These are phyloP conservation scores for Poeciliopsis turneri DNA, from an alignment of 2,797 vertebrate species.

Conservation along the genomic window DNA sequence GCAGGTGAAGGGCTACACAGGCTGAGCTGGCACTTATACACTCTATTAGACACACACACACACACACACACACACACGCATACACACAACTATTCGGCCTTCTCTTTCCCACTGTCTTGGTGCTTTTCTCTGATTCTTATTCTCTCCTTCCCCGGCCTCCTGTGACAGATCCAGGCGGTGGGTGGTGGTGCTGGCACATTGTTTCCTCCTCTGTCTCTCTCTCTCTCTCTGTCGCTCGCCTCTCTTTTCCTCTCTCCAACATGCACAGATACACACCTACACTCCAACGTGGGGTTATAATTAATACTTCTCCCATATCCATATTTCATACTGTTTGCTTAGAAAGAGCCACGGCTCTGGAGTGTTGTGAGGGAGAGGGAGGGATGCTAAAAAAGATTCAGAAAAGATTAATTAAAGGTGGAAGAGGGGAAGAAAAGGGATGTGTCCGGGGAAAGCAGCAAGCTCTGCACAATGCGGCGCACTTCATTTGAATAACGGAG, in stretches of 20 bases:
- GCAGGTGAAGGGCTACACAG: slow-evolving; percentile 69
- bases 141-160: slow-evolving; percentile 56
- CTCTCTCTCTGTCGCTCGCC: slow-evolving; percentile 22
- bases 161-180: slow-evolving; percentile 82
- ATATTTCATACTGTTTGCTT: slow-evolving; percentile 85
- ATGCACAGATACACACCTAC: slow-evolving; percentile 60
- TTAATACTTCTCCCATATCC: slow-evolving; percentile 83
- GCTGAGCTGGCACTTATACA: slow-evolving; percentile 61
- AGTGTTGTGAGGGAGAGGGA: slow-evolving; percentile 53
- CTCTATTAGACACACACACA: slow-evolving; percentile 59
- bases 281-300: slow-evolving; percentile 81
- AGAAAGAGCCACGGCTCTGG: slow-evolving; percentile 65
- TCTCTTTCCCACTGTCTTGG: slow-evolving; percentile 55
- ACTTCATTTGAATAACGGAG: slow-evolving; percentile 85
- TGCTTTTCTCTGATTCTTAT: slow-evolving; percentile 52
- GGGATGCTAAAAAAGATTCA: slow-evolving; percentile 77
- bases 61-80: slow-evolving; percentile 47
- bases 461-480: slow-evolving; percentile 78
- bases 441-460: slow-evolving; percentile 80
- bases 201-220: slow-evolving; percentile 60
- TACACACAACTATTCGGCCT: slow-evolving; percentile 34
- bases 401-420: slow-evolving; percentile 83
- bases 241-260: slow-evolving; percentile 35
- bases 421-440: slow-evolving; percentile 74
- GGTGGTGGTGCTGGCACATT: slow-evolving; percentile 77